These are phyloP conservation scores for Diabrotica undecimpunctata DNA, from an alignment of 1,140 invertebrate genomes.

Conservation along the genomic window DNA sequence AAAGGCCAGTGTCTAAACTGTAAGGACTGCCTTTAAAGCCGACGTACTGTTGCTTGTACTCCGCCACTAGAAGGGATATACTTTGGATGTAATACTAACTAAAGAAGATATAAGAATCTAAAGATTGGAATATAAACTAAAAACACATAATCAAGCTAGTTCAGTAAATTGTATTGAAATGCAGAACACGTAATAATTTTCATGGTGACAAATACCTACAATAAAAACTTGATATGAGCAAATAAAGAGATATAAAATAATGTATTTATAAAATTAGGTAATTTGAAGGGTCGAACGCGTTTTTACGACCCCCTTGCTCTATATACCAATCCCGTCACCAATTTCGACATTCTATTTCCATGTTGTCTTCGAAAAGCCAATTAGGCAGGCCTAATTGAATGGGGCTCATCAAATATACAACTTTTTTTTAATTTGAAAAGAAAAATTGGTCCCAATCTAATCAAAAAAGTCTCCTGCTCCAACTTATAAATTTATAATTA, in stretches of 20 bases:
- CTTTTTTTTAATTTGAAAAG: conserved; percentile 27
- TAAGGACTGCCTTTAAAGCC: no score
- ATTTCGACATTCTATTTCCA: conserved; percentile 12
- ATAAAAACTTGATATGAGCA: not conserved
- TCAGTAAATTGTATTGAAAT: no score
- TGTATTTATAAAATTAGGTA: not conserved
- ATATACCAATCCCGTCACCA: not conserved
- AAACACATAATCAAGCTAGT: no score
- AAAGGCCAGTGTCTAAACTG: no score
- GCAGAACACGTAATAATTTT: no score
- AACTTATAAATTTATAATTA: conserved; percentile 27
- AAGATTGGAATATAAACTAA: no score
- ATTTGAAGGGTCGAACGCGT: not conserved
- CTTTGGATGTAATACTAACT: no score
- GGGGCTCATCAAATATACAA: conserved; percentile 26
- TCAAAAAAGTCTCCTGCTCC: conserved; percentile 19
- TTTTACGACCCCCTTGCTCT: not conserved
- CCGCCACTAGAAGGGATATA: no score
- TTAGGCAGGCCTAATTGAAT: conserved; percentile 24
- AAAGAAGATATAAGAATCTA: no score
- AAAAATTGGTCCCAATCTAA: conserved; percentile 27
- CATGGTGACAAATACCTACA: not conserved
- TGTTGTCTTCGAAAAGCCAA: conserved; percentile 17
- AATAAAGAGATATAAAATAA: not conserved
- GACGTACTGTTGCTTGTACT: no score